Base-by-base conservation (phyloP, 2,888 invertebrate species). In the Leptogaster cylindrica region DNA sequence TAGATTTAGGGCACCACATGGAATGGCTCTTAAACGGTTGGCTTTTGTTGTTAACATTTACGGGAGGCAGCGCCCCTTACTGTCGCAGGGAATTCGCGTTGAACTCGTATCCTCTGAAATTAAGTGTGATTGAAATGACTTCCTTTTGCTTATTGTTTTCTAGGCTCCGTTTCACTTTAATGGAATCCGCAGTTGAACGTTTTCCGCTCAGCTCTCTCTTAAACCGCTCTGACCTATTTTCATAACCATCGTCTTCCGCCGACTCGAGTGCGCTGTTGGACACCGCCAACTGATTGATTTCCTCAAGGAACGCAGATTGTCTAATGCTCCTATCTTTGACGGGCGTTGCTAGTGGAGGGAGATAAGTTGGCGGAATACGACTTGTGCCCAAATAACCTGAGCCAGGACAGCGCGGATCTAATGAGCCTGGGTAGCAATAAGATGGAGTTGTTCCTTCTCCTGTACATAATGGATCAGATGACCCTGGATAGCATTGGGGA, bases 371-470 rank as follows among this genome's bases (percentile, higher is more conserved):
- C 2, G 78, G 78, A 52, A 78, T 72, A 2, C 72, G 73, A 44
- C 76, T 77, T 8, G 77, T 74, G 0, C 77, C 78, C 48, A 69
- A 72, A 65, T 78, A 77, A 0, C 74, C 73, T 1, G 70, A 71
- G 80, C 23, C 82, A 79, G 68, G 82, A 78, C 75, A 84, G 79
- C 79, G 73, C 0, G 79, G 79, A 64, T 81, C 79, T 0, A 77
- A 16, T 6, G 72, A 71, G 2, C 71, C 80, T 4, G 78, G 78
- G 41, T 74, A 78, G 63, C 79, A 80, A 2, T 69, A 69, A n/a
- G 74, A 75, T 27, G 70, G 73, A 2, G 74, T 61, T n/a, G 28
- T 61, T 2, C 61, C 58, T 4, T 2, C 3, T 10, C 73, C 76
- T 68, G 73, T 77, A 33, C 71, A 70, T 2, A 50, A 36, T 10